These are phyloP conservation scores for Halesus radiatus DNA, from an alignment of 1,140 invertebrate genomes.

Conservation along the genomic window DNA sequence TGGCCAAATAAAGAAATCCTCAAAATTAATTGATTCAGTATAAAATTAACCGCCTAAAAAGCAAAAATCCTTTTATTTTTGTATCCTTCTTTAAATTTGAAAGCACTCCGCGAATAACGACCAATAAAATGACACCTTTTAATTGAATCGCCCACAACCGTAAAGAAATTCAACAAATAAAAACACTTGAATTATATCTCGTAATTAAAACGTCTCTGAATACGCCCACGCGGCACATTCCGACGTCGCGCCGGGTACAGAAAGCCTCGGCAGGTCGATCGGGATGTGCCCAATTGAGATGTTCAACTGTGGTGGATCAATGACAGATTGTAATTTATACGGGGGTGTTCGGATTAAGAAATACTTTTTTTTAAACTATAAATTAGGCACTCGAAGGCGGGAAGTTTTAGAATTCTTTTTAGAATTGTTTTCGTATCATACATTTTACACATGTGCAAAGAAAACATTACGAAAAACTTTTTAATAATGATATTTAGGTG, in stretches of 20 bases:
- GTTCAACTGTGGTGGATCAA: constrained; percentile 5
- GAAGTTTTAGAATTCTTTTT: too few relatives aligned
- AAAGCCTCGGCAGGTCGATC: background rate
- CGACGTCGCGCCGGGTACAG: background rate
- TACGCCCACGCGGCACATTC: constrained; percentile 1
- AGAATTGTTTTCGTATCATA: too few relatives aligned
- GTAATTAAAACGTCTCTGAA: constrained; percentile 14
- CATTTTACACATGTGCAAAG: too few relatives aligned
- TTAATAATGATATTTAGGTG: too few relatives aligned
- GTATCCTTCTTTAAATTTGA: too few relatives aligned
- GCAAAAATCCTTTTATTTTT: too few relatives aligned
- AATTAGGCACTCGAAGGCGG: too few relatives aligned
- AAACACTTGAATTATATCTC: background rate
- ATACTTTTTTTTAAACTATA: too few relatives aligned
- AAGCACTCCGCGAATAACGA: constrained; percentile 5
- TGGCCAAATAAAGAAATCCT: too few relatives aligned
- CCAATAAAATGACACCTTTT: constrained; percentile 3
- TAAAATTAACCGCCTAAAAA: too few relatives aligned
- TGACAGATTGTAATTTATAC: background rate
- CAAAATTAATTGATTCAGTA: too few relatives aligned
- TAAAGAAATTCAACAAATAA: background rate
- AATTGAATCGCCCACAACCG: constrained; percentile 8
- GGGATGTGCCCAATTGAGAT: constrained; percentile 11
- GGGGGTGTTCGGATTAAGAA: background rate
- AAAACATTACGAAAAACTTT: too few relatives aligned